phyloP scores from a whole-genome alignment of 1,140 invertebrate genomes.

The Drosophila prosaltans region DNA sequence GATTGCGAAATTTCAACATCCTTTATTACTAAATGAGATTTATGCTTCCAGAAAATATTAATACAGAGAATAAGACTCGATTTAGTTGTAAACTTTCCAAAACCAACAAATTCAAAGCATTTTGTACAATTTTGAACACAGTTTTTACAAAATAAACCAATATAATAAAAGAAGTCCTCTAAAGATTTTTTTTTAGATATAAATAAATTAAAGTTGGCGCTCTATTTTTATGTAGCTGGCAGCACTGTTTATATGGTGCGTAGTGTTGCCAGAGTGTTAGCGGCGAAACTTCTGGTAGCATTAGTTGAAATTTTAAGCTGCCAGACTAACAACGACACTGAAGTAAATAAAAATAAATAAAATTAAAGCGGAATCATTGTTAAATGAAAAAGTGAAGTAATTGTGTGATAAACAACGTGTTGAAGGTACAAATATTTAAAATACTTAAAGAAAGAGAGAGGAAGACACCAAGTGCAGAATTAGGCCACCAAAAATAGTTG shows the following conservation, averaged over 20 bases:
- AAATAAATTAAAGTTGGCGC: background rate
- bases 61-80: constrained; percentile 65
- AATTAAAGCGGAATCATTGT: constrained; percentile 21
- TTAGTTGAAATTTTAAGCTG: constrained; percentile 19
- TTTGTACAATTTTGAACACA: background rate
- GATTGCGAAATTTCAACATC: constrained; percentile 10
- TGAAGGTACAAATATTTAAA: background rate
- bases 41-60: constrained; percentile 40
- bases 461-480: constrained; percentile 23
- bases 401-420: background rate
- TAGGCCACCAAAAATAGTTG: constrained; percentile 44
- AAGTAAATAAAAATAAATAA: constrained; percentile 32
- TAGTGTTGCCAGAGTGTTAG: background rate
- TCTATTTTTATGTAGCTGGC: background rate
- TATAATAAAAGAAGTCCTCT: too few relatives aligned
- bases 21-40: constrained; percentile 24
- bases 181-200: too few relatives aligned
- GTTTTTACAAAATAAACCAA: background rate
- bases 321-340: constrained; percentile 25
- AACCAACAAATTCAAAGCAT: constrained; percentile 28
- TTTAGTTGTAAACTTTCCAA: constrained; percentile 46
- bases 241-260: background rate
- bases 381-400: constrained; percentile 5
- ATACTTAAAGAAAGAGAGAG: background rate
- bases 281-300: background rate